Percentiles rank a stretch among this genome's conserved stretches.
Evolutionary conservation across 2,797 vertebrate species (phyloP).

Genomic region (Craterocephalus amniculus): DNA sequence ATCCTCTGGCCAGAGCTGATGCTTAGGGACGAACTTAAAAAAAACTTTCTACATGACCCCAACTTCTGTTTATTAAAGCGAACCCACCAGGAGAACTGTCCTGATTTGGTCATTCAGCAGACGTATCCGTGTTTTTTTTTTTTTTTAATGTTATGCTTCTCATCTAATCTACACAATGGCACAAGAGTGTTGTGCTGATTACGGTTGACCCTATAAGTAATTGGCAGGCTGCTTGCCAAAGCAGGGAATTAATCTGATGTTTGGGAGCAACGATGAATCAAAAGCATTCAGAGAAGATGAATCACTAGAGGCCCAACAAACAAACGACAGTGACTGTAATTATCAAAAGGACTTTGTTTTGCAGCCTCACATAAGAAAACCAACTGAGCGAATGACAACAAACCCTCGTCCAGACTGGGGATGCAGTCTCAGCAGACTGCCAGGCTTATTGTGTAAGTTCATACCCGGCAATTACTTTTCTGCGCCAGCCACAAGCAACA

Average conservation of each 20-base stretch:
- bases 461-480: constrained; percentile 35
- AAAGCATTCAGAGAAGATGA: constrained; percentile 60
- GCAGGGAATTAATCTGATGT: constrained; percentile 75
- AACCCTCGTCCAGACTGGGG: constrained; percentile 25
- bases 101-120: constrained; percentile 33
- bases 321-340: constrained; percentile 68
- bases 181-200: constrained; percentile 69
- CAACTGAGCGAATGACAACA: constrained; percentile 44
- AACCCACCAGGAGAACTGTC: constrained; percentile 19
- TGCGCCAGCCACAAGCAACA: constrained; percentile 9
- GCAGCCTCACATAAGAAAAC: constrained; percentile 45
- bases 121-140: constrained; percentile 46
- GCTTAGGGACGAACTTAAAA: background rate
- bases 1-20: constrained; percentile 1
- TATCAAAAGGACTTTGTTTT: constrained; percentile 69
- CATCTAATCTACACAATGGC: constrained; percentile 65
- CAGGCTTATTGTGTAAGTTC: constrained; percentile 4
- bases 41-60: constrained; percentile 26
- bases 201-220: constrained; percentile 72
- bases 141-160: constrained; percentile 56
- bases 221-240: constrained; percentile 73
- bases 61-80: constrained; percentile 40
- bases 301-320: constrained; percentile 68
- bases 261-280: constrained; percentile 68
- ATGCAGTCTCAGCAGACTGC: constrained; percentile 39